Base-by-base conservation (phyloP, 2,797 vertebrate species). In the Australoheros facetus region DNA sequence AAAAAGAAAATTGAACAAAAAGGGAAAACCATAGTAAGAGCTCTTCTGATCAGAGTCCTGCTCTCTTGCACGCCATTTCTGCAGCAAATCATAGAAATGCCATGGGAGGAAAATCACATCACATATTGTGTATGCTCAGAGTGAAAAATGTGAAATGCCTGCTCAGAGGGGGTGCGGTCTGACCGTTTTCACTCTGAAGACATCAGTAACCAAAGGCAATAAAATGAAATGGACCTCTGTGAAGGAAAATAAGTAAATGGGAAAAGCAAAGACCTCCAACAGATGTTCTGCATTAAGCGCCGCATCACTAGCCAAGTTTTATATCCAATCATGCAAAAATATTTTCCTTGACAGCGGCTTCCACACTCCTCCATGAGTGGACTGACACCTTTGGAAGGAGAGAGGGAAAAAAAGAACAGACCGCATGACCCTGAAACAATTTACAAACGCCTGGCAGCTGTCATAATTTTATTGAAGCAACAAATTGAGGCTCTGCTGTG, bases 381-480 rank as follows among this genome's bases (percentile, higher is more conserved):
- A 73, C 73, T 79, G 77, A 89, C 82, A 88, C 81, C 78, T 84
- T 81, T 39, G 56, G 54, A 81, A 39, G 57, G 17, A 62, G 51
- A 69, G 28, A 17, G 32, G 32, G 16, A 19, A 71, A 62, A 30
- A 79, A 86, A 74, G 66, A 85, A 79, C 57, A 78, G 77, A 79
- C 19, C 28, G 55, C 1, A 4, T 73, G 85, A 91, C 83, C 85
- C 88, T 86, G 83, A 86, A 30, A 69, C 73, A 84, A 86, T 92
- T 88, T 87, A 83, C 78, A 88, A 86, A 85, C 8, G 42, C 30
- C 80, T 85, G 87, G 78, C 83, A 91, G 90, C 91, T 89, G 80
- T 89, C 92, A 91, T 77, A 58, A 87, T 87, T 92, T 79, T 82
- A 91, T 79, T 89, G 87, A 87, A 91, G 89, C 90, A 89, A 91